Base-by-base conservation (phyloP, 2,797 vertebrate genomes). In the Luscinia megarhynchos region DNA sequence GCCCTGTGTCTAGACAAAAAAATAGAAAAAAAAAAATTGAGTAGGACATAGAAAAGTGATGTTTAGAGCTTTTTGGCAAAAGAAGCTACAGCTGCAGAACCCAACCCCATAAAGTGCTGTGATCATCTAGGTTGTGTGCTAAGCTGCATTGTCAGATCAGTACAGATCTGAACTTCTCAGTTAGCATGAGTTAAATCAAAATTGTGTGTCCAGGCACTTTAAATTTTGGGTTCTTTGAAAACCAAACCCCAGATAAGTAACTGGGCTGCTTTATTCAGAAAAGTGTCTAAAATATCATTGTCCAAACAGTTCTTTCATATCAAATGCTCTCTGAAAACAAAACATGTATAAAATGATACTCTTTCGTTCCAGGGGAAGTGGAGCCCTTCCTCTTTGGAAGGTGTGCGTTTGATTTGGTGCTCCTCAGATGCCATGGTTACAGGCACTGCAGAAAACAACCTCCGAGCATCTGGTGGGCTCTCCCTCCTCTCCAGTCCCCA, bases 361-460 rank as follows among this genome's bases (percentile, higher is more conserved):
- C 63, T 36, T 66, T 94, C 91, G 94, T 90, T 96, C 53, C 85
- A 88, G 91, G 62, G 94, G 94, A 96, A 93, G 89, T 85, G 73
- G 84, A 89, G 90, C 77, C 59, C 69, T 96, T 96, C 91, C 51
- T 61, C 70, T 86, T 20, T 22, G 36, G 66, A 20, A 80, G 76
- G 58, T 84, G 45, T 1, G 0, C 46, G 19, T 61, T 87, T 43
- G 79, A 27, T 88, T 80, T 87, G 20, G 50, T 4, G 8, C 84
- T 80, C 82, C 76, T 85, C 72, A 64, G 76, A 51, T 75, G 91
- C 83, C 40, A 30, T 90, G 88, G 94, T 75, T 77, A 91, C 95
- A 61, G 55, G 50, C 46, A 6, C 79, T 45, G n/a, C 3, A 7
- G 93, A 36, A 93, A 91, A 84, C 75, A 94, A 85, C 45, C 24